Percentiles rank a stretch among this genome's conserved stretches.
Evolutionary conservation across 2,797 vertebrate genomes (phyloP).

Genomic region (Amphiprion clarkii): DNA sequence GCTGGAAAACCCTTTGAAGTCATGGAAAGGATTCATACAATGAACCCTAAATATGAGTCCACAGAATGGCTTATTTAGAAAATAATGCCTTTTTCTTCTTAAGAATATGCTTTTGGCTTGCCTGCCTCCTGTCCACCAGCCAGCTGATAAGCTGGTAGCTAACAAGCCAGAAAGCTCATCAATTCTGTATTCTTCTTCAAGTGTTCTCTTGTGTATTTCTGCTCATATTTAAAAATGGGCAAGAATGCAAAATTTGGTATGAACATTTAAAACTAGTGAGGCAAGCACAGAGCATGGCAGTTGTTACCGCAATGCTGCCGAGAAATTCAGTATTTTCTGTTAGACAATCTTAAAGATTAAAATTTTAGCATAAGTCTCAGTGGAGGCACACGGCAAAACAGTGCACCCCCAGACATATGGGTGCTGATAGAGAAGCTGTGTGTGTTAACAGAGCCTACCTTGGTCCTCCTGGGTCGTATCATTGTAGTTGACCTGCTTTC

Average conservation of each 20-base stretch:
- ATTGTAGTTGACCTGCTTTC: constrained; percentile 99
- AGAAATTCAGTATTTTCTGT: neutral
- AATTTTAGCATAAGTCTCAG: neutral
- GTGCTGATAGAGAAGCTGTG: neutral
- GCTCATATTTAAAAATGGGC: neutral
- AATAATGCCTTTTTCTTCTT: neutral
- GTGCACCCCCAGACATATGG: neutral
- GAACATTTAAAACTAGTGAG: neutral
- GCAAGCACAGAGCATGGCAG: neutral
- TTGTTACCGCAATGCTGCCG: neutral
- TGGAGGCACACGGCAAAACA: neutral
- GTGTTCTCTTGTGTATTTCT: constrained; percentile 3
- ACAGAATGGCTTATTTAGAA: constrained; percentile 8
- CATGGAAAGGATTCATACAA: constrained; percentile 11
- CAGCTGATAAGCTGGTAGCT: constrained; percentile 8
- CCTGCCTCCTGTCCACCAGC: constrained; percentile 10
- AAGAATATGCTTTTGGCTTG: neutral
- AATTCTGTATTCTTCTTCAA: neutral
- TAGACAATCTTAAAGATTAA: constrained; percentile 1
- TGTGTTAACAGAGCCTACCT: constrained; percentile 82
- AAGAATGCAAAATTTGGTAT: neutral
- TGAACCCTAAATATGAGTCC: neutral
- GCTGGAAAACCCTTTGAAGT: constrained; percentile 11
- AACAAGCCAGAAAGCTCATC: constrained; percentile 3
- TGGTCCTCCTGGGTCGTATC: constrained; percentile 98